Evolutionary conservation across 2,888 invertebrate species (phyloP).

Genomic region (Caenorhabditis sp.): DNA sequence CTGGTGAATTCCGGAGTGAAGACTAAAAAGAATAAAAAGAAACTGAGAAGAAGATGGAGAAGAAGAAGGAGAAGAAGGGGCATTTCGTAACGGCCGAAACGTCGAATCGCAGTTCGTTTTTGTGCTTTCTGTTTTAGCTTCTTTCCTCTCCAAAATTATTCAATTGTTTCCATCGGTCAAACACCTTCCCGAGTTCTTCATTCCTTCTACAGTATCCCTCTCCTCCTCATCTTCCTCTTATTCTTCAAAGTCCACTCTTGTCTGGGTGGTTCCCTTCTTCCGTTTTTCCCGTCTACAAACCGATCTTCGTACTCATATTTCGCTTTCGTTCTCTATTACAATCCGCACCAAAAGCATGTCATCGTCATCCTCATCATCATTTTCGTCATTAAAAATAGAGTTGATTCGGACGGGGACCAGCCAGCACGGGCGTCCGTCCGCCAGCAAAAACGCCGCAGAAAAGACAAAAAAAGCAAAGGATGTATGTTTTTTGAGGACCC

Average conservation of each 20-base stretch:
- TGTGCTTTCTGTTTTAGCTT: constrained; percentile 47
- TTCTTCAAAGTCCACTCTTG: constrained; percentile 4
- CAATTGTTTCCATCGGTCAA: constrained; percentile 7
- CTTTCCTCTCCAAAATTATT: constrained; percentile 14
- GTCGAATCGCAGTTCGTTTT: constrained; percentile 36
- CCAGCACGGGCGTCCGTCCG: constrained; percentile 9
- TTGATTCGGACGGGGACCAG: constrained; percentile 22
- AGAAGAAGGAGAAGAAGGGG: not conserved
- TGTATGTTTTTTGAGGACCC: constrained; percentile 10
- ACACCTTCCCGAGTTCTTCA: not conserved
- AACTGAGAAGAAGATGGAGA: constrained; percentile 17
- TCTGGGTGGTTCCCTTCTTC: not conserved
- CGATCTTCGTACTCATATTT: constrained; percentile 52
- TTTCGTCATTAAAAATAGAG: constrained; percentile 55
- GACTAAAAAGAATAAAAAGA: constrained; percentile 18
- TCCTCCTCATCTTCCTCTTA: not conserved
- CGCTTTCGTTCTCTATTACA: constrained; percentile 27
- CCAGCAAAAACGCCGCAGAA: too few species aligned
- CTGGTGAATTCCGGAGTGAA: constrained; percentile 50
- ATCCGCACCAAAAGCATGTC: constrained; percentile 36
- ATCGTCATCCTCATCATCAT: constrained; percentile 34
- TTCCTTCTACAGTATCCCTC: not conserved
- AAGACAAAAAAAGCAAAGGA: constrained; percentile 14
- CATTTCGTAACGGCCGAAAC: constrained; percentile 28
- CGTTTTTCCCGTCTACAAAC: not conserved